These are phyloP conservation scores for Nowickia ferox DNA, from an alignment of 2,888 invertebrate genomes.

Conservation along the genomic window DNA sequence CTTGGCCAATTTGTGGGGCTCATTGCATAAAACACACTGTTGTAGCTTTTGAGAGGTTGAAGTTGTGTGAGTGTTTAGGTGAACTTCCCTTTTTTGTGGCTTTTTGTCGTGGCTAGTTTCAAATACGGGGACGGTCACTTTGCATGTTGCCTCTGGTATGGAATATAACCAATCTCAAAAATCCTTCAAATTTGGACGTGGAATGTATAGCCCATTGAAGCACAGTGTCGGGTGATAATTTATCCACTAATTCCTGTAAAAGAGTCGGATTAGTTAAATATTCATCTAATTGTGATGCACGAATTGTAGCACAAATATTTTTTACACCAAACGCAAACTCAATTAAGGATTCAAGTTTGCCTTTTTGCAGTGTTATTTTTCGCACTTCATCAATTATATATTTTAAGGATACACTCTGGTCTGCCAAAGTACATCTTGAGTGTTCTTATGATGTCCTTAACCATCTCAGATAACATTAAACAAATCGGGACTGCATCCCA, in stretches of 20 bases:
- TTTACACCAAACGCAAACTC: too few species aligned
- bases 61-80: too few species aligned
- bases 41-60: too few species aligned
- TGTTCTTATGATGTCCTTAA: constrained; percentile 33
- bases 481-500: constrained; percentile 21
- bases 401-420: constrained; percentile 28
- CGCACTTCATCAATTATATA: constrained; percentile 33
- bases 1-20: too few species aligned
- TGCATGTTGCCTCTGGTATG: constrained; percentile 44
- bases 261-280: constrained; percentile 50
- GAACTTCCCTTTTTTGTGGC: too few species aligned
- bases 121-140: constrained; percentile 22
- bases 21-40: too few species aligned
- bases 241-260: constrained; percentile 48
- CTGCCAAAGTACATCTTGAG: constrained; percentile 46
- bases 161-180: constrained; percentile 20
- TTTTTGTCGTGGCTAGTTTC: too few species aligned
- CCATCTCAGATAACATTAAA: constrained; percentile 35
- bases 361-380: not conserved
- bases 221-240: constrained; percentile 1
- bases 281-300: too few species aligned
- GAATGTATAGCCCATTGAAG: constrained; percentile 44
- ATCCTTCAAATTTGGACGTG: not conserved
- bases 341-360: constrained; percentile 26
- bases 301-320: too few species aligned